Percentiles rank a stretch among this genome's conserved stretches.
phyloP scores from a whole-genome alignment of 2,797 vertebrate genomes.

The Leontopithecus rosalia region DNA sequence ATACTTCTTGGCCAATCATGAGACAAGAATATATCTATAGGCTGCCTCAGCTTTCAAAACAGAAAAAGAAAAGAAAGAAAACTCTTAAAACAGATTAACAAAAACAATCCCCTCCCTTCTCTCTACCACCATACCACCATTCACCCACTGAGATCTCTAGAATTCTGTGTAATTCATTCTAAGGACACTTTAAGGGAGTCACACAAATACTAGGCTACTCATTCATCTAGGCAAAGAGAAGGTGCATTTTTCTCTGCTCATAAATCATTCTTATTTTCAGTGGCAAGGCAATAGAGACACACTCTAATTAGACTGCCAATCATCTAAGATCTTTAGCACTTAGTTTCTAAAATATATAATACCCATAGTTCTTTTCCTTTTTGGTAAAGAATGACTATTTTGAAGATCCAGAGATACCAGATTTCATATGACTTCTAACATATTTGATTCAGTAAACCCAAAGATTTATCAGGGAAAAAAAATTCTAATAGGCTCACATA shows the following conservation, averaged over 20 bases:
- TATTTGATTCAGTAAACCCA: not conserved
- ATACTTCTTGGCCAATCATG: conserved; percentile 98
- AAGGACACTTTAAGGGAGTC: conserved; percentile 10
- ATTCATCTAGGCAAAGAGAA: conserved; percentile 14
- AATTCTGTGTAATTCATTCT: conserved; percentile 1
- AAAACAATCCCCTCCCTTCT: not conserved
- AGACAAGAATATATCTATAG: conserved; percentile 96
- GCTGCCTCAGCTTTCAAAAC: conserved; percentile 89
- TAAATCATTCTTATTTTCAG: not conserved
- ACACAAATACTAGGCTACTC: not conserved
- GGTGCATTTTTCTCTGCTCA: not conserved
- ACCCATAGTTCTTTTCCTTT: not conserved
- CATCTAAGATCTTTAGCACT: not conserved
- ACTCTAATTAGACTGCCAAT: not conserved
- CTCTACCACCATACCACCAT: not conserved
- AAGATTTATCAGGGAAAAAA: not conserved
- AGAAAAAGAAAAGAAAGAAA: conserved; percentile 50
- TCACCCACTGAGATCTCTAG: not conserved
- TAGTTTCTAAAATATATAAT: not conserved
- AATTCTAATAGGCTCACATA: not conserved
- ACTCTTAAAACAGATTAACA: conserved; percentile 17
- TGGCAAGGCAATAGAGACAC: not conserved
- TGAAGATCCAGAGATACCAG: not conserved
- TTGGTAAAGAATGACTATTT: not conserved
- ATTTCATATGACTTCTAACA: conserved; percentile 16